Evolutionary conservation across 2,888 invertebrate species (phyloP).

Genomic region (Caenorhabditis panamensis): DNA sequence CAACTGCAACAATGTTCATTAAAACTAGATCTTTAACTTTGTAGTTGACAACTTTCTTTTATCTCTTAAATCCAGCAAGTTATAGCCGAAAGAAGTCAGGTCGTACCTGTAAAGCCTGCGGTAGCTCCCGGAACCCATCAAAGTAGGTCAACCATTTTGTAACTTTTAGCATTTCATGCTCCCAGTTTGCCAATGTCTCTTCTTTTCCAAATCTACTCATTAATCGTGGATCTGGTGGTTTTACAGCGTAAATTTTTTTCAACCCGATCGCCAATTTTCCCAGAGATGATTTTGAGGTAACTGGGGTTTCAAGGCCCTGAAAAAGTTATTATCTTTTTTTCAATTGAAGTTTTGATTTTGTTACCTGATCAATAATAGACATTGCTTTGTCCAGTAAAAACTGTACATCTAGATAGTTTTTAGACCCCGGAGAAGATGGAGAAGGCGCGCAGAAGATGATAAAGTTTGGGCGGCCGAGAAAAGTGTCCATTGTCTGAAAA

Average conservation of each 20-base stretch:
- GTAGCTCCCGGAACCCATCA: conserved; percentile 39
- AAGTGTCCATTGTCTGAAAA: conserved; percentile 32
- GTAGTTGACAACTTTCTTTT: not conserved
- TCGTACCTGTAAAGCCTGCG: too few species aligned
- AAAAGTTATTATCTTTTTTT: not conserved
- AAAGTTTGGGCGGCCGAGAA: conserved; percentile 17
- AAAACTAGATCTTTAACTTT: not conserved
- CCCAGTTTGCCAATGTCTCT: conserved; percentile 38
- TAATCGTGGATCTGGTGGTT: conserved; percentile 11
- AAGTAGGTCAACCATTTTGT: conserved; percentile 58
- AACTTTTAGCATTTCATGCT: conserved; percentile 40
- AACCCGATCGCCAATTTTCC: conserved; percentile 30
- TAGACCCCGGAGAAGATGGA: not conserved
- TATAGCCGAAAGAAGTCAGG: conserved; percentile 28
- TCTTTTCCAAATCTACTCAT: conserved; percentile 15
- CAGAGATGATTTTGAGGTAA: conserved; percentile 23
- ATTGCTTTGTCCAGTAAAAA: conserved; percentile 20
- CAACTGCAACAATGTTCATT: not conserved
- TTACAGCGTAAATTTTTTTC: conserved; percentile 29
- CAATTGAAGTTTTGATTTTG: too few species aligned
- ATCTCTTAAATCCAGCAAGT: conserved; percentile 22
- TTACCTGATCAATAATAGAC: conserved; percentile 5
- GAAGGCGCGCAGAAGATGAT: conserved; percentile 28
- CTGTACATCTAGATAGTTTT: conserved; percentile 24
- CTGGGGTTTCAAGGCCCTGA: conserved; percentile 32